Conservation (phyloP, 2,113 vertebrate genomes). For the Rhadina sibilatrix region DNA sequence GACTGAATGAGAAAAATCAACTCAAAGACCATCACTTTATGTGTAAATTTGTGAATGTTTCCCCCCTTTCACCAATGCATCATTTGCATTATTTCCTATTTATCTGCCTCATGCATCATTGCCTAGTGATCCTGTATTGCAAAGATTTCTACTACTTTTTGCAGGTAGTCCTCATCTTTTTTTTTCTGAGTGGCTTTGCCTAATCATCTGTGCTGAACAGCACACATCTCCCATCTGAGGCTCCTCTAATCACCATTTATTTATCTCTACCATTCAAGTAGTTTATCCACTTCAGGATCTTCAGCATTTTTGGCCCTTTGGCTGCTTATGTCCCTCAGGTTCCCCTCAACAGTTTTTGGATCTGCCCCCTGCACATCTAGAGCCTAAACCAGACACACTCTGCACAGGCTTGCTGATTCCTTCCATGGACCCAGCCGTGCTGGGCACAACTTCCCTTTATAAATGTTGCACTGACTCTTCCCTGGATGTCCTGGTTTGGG, state of each 20-base stretch:
- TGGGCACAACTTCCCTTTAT: rapidly evolving
- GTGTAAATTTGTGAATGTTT: background rate
- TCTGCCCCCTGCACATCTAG: background rate
- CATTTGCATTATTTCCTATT: background rate
- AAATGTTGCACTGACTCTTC: background rate
- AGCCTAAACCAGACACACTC: background rate
- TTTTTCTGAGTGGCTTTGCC: background rate
- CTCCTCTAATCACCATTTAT: background rate
- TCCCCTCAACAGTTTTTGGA: background rate
- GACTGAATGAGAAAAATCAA: background rate
- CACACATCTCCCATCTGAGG: background rate
- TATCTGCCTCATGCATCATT: background rate
- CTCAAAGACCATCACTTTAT: background rate
- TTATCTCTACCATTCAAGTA: background rate
- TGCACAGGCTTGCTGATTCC: background rate
- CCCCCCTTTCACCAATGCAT: background rate
- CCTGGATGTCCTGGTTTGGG: background rate
- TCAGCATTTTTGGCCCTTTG: background rate
- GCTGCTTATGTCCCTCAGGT: background rate
- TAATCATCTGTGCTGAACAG: background rate
- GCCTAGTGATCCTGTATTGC: background rate
- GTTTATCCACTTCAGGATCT: background rate
- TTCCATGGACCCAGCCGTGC: background rate
- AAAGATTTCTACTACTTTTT: background rate
- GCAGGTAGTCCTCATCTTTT: background rate